These are phyloP conservation scores for Pseudomyrmex gracilis DNA, from an alignment of 1,140 invertebrate genomes.

Conservation along the genomic window DNA sequence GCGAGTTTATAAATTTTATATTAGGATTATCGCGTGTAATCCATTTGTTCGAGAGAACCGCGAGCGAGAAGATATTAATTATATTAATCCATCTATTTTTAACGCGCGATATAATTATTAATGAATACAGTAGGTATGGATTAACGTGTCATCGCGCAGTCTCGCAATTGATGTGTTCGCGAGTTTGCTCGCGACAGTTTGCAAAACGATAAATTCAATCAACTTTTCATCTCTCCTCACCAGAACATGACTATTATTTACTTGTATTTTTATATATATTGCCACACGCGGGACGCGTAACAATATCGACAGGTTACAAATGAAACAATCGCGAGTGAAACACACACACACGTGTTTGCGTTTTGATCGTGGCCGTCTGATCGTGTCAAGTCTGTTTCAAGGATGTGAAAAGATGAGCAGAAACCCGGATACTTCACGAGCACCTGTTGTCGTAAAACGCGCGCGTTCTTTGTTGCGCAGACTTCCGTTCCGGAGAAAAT, in stretches of 20 bases:
- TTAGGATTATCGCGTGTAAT: constrained; percentile 4
- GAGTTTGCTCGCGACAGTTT: too few species aligned
- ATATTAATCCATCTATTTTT: neutral
- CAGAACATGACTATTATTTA: constrained; percentile 34
- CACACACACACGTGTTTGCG: constrained; percentile 28
- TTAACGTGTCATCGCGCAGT: neutral
- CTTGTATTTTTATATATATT: constrained; percentile 34
- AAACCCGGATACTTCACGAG: constrained; percentile 20
- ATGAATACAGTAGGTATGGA: neutral
- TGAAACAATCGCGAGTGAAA: constrained; percentile 37
- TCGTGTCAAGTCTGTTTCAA: neutral
- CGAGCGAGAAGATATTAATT: neutral
- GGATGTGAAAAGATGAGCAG: constrained; percentile 6
- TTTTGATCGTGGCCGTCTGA: neutral
- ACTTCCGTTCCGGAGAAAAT: constrained; percentile 12
- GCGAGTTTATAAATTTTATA: neutral
- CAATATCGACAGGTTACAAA: constrained; percentile 38
- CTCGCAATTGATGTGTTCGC: too few species aligned
- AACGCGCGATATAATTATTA: neutral
- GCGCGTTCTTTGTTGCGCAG: constrained; percentile 34
- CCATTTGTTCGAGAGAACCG: neutral
- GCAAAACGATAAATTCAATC: constrained; percentile 2
- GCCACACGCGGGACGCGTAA: neutral
- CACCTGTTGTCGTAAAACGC: constrained; percentile 37
- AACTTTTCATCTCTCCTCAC: constrained; percentile 14